Evolutionary conservation across 2,888 invertebrate species (phyloP).

Genomic region (Punctoribates punctum): DNA sequence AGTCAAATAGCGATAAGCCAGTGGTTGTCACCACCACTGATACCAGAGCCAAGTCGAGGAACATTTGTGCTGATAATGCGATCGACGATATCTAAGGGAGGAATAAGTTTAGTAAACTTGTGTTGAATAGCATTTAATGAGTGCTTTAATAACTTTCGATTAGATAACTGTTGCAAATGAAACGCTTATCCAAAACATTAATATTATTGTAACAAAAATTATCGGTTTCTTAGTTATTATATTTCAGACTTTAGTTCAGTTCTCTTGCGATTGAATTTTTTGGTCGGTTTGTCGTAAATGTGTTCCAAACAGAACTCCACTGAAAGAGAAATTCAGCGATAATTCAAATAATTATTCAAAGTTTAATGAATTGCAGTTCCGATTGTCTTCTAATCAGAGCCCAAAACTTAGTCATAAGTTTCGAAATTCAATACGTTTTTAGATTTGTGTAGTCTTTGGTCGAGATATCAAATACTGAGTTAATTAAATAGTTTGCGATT

Average conservation of each 20-base stretch:
- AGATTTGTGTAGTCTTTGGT: neutral
- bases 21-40: neutral
- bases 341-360: no score
- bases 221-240: neutral
- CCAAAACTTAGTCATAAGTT: no score
- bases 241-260: neutral
- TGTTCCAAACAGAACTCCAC: no score
- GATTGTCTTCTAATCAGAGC: no score
- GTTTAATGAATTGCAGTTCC: no score
- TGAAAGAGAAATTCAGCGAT: no score
- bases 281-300: no score
- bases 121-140: neutral
- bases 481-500: neutral
- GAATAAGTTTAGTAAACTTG: slow-evolving; percentile 13
- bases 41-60: neutral
- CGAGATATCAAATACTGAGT: neutral
- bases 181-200: neutral
- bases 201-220: neutral
- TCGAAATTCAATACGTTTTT: no score
- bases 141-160: neutral
- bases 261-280: neutral
- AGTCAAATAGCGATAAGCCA: neutral
- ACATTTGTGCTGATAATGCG: neutral
- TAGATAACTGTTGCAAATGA: slow-evolving; percentile 19
- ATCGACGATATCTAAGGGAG: neutral